Conservation (phyloP, 2,113 vertebrate species). For the Rattus norvegicus region GRCr8 NC_086027.1:50713001-50713500, state of each 20-base stretch:
- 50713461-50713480: not conserved
- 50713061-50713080: not conserved
- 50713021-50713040: not conserved
- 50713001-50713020: too few relatives aligned
- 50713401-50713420: not conserved
- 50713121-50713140: not conserved
- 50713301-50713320: not conserved
- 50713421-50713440: not conserved
- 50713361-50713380: too few relatives aligned
- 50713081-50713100: not conserved
- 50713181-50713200: not conserved
- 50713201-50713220: not conserved
- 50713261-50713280: not conserved
- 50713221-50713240: not conserved
- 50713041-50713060: not conserved
- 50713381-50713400: not conserved
- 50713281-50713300: not conserved
- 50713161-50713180: not conserved
- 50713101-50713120: too few relatives aligned
- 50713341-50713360: not conserved
- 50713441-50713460: not conserved
- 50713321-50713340: not conserved
- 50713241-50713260: not conserved
- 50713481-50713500: not conserved
- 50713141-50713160: not conserved